A percentile compares a stretch with the other conserved stretches of the same genome.
These are phyloP conservation scores for Gasteruption jaculator DNA, from an alignment of 2,888 invertebrate species.

Conservation along the genomic window DNA sequence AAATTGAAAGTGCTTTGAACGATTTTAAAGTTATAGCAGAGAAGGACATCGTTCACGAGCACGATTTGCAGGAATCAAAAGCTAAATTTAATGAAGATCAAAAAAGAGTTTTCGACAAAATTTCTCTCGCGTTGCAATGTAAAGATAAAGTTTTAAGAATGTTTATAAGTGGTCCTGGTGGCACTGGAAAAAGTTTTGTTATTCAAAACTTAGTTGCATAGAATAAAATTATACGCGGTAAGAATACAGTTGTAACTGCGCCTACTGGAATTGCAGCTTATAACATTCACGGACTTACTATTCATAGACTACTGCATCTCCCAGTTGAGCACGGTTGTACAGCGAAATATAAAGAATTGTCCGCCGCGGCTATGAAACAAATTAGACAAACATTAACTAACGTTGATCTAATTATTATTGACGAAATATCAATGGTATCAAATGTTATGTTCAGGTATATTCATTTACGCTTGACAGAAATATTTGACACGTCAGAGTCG, in stretches of 20 bases:
- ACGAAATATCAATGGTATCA: conserved; percentile 28
- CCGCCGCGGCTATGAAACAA: conserved; percentile 29
- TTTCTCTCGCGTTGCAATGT: conserved; percentile 8
- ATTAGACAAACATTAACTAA: conserved; percentile 29
- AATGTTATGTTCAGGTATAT: conserved; percentile 31
- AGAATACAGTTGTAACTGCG: conserved; percentile 32
- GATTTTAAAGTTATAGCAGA: conserved; percentile 12
- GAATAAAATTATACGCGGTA: conserved; percentile 27
- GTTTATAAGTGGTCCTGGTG: conserved; percentile 32
- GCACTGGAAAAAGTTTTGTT: conserved; percentile 37
- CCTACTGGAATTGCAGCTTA: conserved; percentile 41
- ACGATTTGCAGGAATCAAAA: conserved; percentile 20
- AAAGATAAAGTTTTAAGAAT: conserved; percentile 19
- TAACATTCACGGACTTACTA: conserved; percentile 39
- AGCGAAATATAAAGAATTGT: conserved; percentile 32
- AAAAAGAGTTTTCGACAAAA: conserved; percentile 21
- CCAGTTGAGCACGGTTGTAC: conserved; percentile 36
- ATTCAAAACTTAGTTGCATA: conserved; percentile 32
- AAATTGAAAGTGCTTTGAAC: conserved; percentile 13
- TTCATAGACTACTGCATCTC: conserved; percentile 36
- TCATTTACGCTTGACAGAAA: conserved; percentile 29
- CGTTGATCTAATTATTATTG: conserved; percentile 34
- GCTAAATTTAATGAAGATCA: conserved; percentile 24
- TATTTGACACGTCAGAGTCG: conserved; percentile 31
- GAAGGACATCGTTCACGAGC: background rate